Evolutionary conservation across 2,888 invertebrate genomes (phyloP), one percentile per base, ranked within the genome.

Genomic region (Drosophila borborema): DNA sequence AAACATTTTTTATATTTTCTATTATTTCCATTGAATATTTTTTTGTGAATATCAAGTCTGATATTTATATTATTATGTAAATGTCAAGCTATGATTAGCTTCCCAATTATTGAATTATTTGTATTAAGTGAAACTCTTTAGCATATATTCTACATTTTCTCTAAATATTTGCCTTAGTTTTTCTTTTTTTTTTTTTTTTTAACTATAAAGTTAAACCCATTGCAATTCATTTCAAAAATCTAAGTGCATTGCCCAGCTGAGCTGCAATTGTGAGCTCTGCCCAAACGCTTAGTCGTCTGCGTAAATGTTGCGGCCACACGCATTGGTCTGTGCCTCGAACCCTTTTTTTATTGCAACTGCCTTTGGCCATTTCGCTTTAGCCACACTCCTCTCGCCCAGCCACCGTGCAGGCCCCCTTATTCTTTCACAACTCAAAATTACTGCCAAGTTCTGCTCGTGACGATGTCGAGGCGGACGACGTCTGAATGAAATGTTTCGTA

Each of bases 361-460:
- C 64, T 40, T 18, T 14, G 14, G 51, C 34, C 45, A 20, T 36
- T 16, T 14, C n/a, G 41, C 54, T 12, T n/a, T 10, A 4, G n/a
- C 12, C 4, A 38, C 40, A 40, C 41, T 2, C 9, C 5, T 28
- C 8, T 20, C n/a, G 14, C 2, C 45, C 45, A 2, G 0, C 1
- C 0, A 7, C 7, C 16, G 1, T 28, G 16, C 4, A 49, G 10
- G 46, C n/a, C 23, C 8, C 31, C 18, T 31, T 40, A 28, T 59
- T 73, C 76, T 68, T 69, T 74, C 61, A 64, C 82, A 76, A 66
- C 81, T 73, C 82, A 85, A 87, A 89, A 89, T 87, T 88, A 86
- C 88, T 83, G 80, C 81, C 80, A 83, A 81, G 76, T 85, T 77
- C 89, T 87, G 88, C 80, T 82, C 80, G 74, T 86, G 86, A 88